phyloP scores from a whole-genome alignment of 92 coral and sea anemone genomes.

The Bergia puertoricense region DNA sequence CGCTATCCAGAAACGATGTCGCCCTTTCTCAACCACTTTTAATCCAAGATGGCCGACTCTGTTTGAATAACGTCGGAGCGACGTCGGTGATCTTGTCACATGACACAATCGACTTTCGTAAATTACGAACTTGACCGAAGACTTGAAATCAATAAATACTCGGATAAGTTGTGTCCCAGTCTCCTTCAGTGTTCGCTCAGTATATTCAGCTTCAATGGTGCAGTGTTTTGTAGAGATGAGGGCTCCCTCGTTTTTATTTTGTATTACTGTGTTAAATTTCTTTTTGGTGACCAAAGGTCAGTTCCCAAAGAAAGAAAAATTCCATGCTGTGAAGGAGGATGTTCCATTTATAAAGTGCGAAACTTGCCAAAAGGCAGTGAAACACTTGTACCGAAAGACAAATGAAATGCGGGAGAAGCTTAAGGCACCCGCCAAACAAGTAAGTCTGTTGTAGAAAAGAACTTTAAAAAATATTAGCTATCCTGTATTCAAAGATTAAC shows the following conservation, averaged over 20 bases:
- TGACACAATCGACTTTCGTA: slow-evolving; percentile 3
- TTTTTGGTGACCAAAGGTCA: slow-evolving; percentile 47
- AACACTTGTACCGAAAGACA: slow-evolving; percentile 78
- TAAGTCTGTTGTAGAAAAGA: slow-evolving; percentile 30
- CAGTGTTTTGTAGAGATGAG: slow-evolving; percentile 23
- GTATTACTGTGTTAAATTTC: slow-evolving; percentile 1
- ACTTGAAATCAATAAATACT: background rate
- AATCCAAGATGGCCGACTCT: slow-evolving; percentile 7
- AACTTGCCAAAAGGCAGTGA: slow-evolving; percentile 94
- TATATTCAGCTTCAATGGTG: background rate
- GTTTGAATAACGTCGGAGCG: slow-evolving; percentile 13
- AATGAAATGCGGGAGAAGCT: slow-evolving; percentile 68
- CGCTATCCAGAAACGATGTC: background rate
- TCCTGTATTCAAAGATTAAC: background rate
- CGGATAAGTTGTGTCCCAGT: slow-evolving; percentile 5
- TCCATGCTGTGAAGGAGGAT: slow-evolving; percentile 80
- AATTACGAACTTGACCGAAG: slow-evolving; percentile 9
- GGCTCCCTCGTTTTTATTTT: slow-evolving; percentile 13
- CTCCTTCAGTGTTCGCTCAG: background rate
- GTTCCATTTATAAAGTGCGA: slow-evolving; percentile 84
- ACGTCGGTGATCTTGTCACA: slow-evolving; percentile 29
- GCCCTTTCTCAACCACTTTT: background rate
- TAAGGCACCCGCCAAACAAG: slow-evolving; percentile 67
- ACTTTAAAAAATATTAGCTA: background rate
- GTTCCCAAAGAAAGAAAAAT: slow-evolving; percentile 85